Conservation (phyloP, 2,797 vertebrate genomes). For the Erpetoichthys calabaricus region DNA sequence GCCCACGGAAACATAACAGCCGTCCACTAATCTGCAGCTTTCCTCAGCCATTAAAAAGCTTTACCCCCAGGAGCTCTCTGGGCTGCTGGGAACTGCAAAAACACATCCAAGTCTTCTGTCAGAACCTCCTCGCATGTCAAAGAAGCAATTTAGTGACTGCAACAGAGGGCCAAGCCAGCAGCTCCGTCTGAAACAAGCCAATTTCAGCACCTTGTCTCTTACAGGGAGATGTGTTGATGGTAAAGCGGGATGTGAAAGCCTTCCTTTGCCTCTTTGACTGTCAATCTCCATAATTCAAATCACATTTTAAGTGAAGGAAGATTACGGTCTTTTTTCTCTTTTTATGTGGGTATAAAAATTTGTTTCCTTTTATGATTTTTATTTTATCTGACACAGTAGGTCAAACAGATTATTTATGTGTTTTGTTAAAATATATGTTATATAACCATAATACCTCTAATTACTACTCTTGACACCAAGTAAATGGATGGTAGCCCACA, state of each 20-base stretch:
- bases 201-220: conserved; percentile 53
- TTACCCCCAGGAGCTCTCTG: not conserved
- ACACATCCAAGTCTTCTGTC: not conserved
- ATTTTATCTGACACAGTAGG: no score
- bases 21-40: not conserved
- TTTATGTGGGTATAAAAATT: no score
- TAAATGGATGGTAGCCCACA: no score
- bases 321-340: no score
- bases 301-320: no score
- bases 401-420: no score
- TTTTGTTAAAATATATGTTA: no score
- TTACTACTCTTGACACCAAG: no score
- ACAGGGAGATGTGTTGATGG: conserved; percentile 46
- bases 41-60: not conserved
- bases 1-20: no score
- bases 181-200: conserved; percentile 28
- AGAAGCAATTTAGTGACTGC: not conserved
- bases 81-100: not conserved
- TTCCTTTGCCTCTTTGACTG: not conserved
- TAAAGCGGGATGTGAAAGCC: conserved; percentile 20
- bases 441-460: no score
- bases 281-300: conserved; percentile 1
- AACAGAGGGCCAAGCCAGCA: conserved; percentile 12
- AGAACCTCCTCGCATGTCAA: not conserved
- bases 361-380: no score